phyloP scores from a whole-genome alignment of 2,113 vertebrate species.

The Eptatretus burgeri region DNA sequence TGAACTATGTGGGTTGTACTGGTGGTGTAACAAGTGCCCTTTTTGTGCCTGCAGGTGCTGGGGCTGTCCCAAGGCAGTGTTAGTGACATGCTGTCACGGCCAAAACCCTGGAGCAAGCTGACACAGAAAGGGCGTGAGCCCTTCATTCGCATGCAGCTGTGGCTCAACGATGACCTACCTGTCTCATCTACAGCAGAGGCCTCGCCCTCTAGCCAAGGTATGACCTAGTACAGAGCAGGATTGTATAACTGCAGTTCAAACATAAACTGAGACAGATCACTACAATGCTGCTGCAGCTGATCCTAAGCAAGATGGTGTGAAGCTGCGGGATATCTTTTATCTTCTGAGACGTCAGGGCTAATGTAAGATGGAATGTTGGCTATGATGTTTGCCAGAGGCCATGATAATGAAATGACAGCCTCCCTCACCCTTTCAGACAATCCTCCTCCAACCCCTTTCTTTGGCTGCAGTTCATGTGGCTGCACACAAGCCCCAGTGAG shows the following conservation, averaged over 20 bases:
- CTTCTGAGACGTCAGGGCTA: no score
- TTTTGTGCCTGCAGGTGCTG: constrained; percentile 32
- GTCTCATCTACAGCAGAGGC: constrained; percentile 23
- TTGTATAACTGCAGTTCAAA: no score
- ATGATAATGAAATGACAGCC: constrained; percentile 1
- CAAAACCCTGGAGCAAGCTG: constrained; percentile 94
- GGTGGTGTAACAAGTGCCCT: no score
- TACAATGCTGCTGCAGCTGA: no score
- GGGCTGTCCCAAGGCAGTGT: constrained; percentile 91
- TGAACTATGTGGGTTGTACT: no score
- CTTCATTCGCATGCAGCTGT: constrained; percentile 96
- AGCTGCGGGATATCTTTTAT: no score
- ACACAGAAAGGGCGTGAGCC: constrained; percentile 90
- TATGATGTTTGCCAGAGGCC: not conserved
- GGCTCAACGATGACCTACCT: constrained; percentile 65
- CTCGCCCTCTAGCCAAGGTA: constrained; percentile 4
- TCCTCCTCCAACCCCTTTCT: not conserved
- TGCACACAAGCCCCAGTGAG: constrained; percentile 14
- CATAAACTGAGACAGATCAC: no score
- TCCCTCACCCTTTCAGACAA: not conserved
- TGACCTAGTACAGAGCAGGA: not conserved
- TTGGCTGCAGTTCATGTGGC: not conserved
- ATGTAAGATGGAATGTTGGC: no score
- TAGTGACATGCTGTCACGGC: constrained; percentile 86
- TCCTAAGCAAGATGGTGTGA: no score